These are phyloP conservation scores for Yponomeuta cagnagella DNA, from an alignment of 2,888 invertebrate genomes.

Conservation along the genomic window DNA sequence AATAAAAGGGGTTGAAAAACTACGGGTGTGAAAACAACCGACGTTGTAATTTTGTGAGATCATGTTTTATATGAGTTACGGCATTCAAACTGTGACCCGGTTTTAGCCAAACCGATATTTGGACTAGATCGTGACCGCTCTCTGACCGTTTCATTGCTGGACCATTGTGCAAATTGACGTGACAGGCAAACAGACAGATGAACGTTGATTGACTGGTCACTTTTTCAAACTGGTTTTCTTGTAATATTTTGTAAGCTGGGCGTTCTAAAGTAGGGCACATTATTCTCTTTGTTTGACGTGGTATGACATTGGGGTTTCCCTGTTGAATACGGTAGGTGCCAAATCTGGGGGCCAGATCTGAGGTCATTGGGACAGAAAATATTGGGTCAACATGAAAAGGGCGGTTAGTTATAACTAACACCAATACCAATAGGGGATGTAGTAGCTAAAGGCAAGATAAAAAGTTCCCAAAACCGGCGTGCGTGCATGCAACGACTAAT, in stretches of 20 bases:
- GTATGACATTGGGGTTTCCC: slow-evolving; percentile 1
- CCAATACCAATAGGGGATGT: too few relatives aligned
- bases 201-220: not conserved
- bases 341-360: too few relatives aligned
- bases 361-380: too few relatives aligned
- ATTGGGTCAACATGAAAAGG: too few relatives aligned
- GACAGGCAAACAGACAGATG: not conserved
- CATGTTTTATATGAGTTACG: not conserved
- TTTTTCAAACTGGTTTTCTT: not conserved
- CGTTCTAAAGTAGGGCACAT: not conserved
- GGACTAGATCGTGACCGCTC: not conserved
- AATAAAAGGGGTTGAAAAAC: not conserved
- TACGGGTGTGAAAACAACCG: not conserved
- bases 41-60: too few relatives aligned
- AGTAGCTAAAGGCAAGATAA: too few relatives aligned
- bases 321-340: too few relatives aligned
- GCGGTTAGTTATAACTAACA: too few relatives aligned
- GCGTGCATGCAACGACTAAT: too few relatives aligned
- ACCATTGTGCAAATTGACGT: not conserved
- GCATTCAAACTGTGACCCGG: not conserved
- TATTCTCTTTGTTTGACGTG: not conserved
- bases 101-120: not conserved
- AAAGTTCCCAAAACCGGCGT: too few relatives aligned
- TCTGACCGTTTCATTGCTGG: not conserved
- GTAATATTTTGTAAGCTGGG: too few relatives aligned